Evolutionary conservation across 2,797 vertebrate species (phyloP), one percentile per base, ranked within the genome.

Genomic region (Carapus acus): DNA sequence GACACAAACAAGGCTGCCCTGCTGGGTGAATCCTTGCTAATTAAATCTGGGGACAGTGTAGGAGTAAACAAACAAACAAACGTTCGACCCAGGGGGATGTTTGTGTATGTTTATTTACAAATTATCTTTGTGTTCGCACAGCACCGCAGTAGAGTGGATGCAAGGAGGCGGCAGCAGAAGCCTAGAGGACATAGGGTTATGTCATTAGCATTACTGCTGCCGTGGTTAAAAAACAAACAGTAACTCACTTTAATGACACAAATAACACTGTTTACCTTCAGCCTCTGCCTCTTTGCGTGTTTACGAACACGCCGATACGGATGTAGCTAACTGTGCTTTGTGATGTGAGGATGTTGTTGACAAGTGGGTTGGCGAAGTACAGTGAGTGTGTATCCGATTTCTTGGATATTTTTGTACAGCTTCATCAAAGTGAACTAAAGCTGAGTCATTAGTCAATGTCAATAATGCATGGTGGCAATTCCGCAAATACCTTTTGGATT

Each of bases 151-250:
- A 58, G 27, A 14, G 9, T 62, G 54, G 61, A 67, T 71, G 22
- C 14, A 42, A 38, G 21, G 63, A 42, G 47, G 40, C 43, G 19
- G 45, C 59, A 54, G 22, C 46, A 53, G 41, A 54, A 39, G 44
- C n/a, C 16, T 42, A 57, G 36, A 40, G 61, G 19, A 56, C 51
- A 58, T 18, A 58, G 29, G 57, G 53, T 64, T 52, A 58, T 33
- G 49, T 73, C 33, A 52, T n/a, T n/a, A 73, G 65, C 58, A 69
- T 39, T 39, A 55, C 45, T 69, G 49, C 52, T 47, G 42, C 54
- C n/a, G n/a, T n/a, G n/a, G 62, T 59, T 55, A 43, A 80, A 74
- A 76, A 58, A 79, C 57, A 83, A 69, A 79, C 58, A 83, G 68
- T 14, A 36, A 36, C 46, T 65, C 47, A 53, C 49, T 71, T 68